Evolutionary conservation across 2,797 vertebrate genomes (phyloP).

Genomic region (Lithobates pipiens): DNA sequence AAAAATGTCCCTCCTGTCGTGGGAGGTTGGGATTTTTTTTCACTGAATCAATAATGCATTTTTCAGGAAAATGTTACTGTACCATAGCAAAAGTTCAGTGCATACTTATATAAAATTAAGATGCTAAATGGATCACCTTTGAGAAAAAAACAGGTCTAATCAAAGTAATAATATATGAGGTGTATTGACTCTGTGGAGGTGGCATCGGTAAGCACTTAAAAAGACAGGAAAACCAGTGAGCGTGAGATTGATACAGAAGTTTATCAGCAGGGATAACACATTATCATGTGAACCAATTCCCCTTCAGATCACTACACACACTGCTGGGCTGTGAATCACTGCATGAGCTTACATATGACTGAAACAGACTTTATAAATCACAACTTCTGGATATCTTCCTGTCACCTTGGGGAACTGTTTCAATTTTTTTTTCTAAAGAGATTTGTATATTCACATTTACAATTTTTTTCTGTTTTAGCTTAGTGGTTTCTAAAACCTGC

Average conservation of each 20-base stretch:
- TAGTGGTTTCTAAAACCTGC: background rate
- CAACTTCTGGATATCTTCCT: slow-evolving; percentile 21
- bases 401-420: slow-evolving; percentile 18
- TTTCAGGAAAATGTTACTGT: slow-evolving; percentile 16
- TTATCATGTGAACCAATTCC: slow-evolving; percentile 58
- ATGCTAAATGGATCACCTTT: slow-evolving; percentile 54
- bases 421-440: background rate
- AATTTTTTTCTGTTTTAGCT: background rate
- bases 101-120: slow-evolving; percentile 47
- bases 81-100: slow-evolving; percentile 42
- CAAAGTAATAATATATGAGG: slow-evolving; percentile 55
- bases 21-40: slow-evolving; percentile 21
- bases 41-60: slow-evolving; percentile 22
- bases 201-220: slow-evolving; percentile 57
- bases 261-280: slow-evolving; percentile 60
- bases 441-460: background rate
- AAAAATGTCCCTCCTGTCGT: background rate
- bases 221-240: slow-evolving; percentile 59
- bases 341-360: slow-evolving; percentile 33
- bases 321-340: slow-evolving; percentile 47
- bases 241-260: slow-evolving; percentile 61
- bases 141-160: slow-evolving; percentile 55
- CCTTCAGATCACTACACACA: slow-evolving; percentile 56
- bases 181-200: slow-evolving; percentile 43
- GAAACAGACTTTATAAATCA: slow-evolving; percentile 35